Conservation (phyloP, 2,797 vertebrate genomes). For the Oreonectes daqikongensis region DNA sequence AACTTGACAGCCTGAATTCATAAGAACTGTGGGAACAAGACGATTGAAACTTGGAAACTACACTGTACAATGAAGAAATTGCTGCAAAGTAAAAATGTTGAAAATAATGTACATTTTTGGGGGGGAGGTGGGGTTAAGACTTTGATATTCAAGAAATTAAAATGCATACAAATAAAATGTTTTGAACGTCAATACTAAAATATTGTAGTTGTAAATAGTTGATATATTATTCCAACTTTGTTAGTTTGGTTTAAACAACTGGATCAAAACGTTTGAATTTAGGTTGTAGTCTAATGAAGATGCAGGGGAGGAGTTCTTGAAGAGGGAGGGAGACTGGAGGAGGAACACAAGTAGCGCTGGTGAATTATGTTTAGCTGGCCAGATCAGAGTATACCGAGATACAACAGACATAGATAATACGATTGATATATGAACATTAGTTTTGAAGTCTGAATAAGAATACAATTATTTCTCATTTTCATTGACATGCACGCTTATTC, state of each 20-base stretch:
- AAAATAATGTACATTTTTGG: no score
- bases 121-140: no score
- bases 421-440: neutral
- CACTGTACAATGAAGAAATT: neutral
- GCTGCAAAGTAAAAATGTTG: neutral
- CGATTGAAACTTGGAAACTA: neutral
- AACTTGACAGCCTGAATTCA: neutral
- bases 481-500: neutral
- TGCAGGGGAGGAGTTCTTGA: slow-evolving; percentile 21
- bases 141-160: no score
- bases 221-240: neutral
- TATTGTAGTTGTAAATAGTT: neutral
- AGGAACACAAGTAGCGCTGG: slow-evolving; percentile 3
- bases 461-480: neutral
- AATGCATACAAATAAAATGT: no score
- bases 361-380: slow-evolving; percentile 24
- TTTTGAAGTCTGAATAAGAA: neutral
- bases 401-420: slow-evolving; percentile 16
- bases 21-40: neutral
- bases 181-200: no score
- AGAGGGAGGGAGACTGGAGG: slow-evolving; percentile 24
- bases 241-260: neutral
- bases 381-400: slow-evolving; percentile 15
- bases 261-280: neutral
- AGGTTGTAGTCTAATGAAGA: neutral